Base-by-base conservation (phyloP, 2,888 invertebrate species). In the Resseliella maxima region DNA sequence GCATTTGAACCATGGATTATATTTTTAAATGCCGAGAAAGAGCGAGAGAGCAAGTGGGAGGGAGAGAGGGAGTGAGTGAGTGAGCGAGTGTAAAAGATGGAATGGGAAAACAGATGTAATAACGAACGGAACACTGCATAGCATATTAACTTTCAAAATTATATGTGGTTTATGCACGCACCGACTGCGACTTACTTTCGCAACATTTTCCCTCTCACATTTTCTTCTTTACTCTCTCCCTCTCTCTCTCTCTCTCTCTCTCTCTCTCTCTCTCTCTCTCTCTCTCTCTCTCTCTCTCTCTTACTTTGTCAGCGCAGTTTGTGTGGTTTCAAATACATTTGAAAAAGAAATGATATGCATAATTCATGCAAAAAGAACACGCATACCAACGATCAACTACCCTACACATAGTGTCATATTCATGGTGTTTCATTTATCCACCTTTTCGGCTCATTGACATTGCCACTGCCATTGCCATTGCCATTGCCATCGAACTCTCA, bases 331-430 rank as follows among this genome's bases (percentile, higher is more conserved):
- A 41, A 5, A 41, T 41, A 59, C 27, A 72, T 21, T 72, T 72
- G 10, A 72, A 41, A 41, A 59, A 59, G n/a, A 72, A 31, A 72
- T 72, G 59, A 59, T 72, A 72, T 72, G 72, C 72, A 72, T 72
- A 72, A 72, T 72, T 72, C 72, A 72, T 72, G 31, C 31, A 72
- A 31, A n/a, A n/a, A 72, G 72, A 72, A 72, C 72, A 72, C 72
- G 72, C 72, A 72, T 35, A 72, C 31, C 72, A 72, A 35, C 72
- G 35, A 72, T 72, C 72, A 72, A 31, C 72, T 72, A 72, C 72
- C 72, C 72, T 59, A 24, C 24, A 59, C 59, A 59, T 24, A 59
- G 59, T 24, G 41, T 10, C 59, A 59, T 2, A 59, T 24, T 59
- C 59, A 15, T 2, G 31, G 31, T 15, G 0, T 72, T 72, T 72